Evolutionary conservation across 2,888 invertebrate species (phyloP).

Genomic region (Orgyia antiqua): DNA sequence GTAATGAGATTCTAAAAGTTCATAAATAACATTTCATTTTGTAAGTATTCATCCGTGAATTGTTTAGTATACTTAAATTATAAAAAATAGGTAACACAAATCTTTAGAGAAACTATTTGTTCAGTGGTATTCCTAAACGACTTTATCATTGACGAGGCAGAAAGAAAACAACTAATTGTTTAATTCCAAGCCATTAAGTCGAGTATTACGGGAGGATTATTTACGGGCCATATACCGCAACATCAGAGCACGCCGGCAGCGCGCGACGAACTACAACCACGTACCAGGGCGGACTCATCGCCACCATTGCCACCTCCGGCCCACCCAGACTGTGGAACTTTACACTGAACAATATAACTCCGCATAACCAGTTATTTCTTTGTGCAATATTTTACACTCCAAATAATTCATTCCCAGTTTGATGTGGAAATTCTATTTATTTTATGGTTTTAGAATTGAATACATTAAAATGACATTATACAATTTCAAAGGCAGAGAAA

Average conservation of each 20-base stretch:
- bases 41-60: too few species aligned
- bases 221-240: conserved; percentile 72
- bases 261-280: conserved; percentile 25
- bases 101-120: conserved; percentile 21
- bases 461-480: conserved; percentile 8
- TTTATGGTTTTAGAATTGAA: not conserved
- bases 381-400: conserved; percentile 24
- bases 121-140: conserved; percentile 32
- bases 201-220: conserved; percentile 73
- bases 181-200: conserved; percentile 74
- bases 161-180: conserved; percentile 76
- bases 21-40: too few species aligned
- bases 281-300: conserved; percentile 22
- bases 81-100: conserved; percentile 13
- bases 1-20: too few species aligned
- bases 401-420: conserved; percentile 1
- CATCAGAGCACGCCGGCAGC: conserved; percentile 48
- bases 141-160: conserved; percentile 65
- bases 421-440: not conserved
- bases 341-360: conserved; percentile 20
- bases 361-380: conserved; percentile 35
- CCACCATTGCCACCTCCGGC: conserved; percentile 21
- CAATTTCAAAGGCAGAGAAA: too few species aligned
- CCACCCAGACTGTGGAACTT: conserved; percentile 23
- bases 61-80: too few species aligned